Evolutionary conservation across 1,140 invertebrate genomes (phyloP).

Genomic region (Drosophila persimilis): DNA sequence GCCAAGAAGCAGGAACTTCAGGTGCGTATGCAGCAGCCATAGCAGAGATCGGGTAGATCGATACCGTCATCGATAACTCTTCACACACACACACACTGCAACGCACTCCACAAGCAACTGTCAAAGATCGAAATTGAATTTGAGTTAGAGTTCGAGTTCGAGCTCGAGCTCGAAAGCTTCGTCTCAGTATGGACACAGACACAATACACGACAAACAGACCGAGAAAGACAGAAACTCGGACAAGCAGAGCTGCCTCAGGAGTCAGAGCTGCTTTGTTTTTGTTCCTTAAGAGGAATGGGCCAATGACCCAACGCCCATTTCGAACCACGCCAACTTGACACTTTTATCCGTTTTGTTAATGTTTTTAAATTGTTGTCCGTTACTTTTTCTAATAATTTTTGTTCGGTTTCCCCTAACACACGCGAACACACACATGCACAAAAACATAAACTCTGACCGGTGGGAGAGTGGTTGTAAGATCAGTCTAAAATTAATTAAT

Average conservation of each 20-base stretch:
- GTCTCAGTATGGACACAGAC: no score
- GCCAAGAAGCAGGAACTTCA: constrained; percentile 82
- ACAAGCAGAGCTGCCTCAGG: not conserved
- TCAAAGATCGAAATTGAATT: no score
- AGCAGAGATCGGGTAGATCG: not conserved
- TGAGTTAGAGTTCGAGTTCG: no score
- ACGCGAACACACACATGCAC: no score
- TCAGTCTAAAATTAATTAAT: constrained; percentile 3
- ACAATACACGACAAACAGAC: no score
- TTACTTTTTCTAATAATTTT: not conserved
- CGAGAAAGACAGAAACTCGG: no score
- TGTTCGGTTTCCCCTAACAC: no score
- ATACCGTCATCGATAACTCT: no score
- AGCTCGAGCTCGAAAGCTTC: no score
- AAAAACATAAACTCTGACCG: no score
- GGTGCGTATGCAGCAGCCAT: constrained; percentile 67
- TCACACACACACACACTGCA: constrained; percentile 3
- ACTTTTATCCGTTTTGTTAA: constrained; percentile 3
- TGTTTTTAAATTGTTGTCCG: not conserved
- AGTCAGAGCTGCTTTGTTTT: constrained; percentile 1
- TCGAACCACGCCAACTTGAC: not conserved
- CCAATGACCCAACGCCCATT: not conserved
- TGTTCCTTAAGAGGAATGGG: constrained; percentile 5
- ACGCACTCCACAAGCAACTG: no score
- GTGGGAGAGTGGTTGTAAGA: not conserved